These are phyloP conservation scores for Tetramorium parvispinum DNA, from an alignment of 1,140 invertebrate genomes.

Conservation along the genomic window DNA sequence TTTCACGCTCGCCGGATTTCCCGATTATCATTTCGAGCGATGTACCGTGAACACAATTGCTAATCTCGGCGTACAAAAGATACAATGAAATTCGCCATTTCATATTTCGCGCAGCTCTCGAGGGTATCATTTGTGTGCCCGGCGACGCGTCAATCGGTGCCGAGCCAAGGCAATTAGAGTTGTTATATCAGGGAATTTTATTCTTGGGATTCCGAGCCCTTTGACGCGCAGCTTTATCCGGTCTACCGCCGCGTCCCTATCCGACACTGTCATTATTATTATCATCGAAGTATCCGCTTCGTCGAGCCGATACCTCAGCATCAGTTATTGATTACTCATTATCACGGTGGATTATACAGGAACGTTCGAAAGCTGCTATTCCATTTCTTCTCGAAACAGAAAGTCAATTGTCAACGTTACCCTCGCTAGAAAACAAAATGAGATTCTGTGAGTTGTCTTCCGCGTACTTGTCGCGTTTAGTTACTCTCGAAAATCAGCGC, in stretches of 20 bases:
- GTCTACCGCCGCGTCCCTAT: background rate
- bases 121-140: background rate
- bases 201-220: background rate
- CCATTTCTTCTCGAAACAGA: constrained; percentile 2
- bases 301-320: constrained; percentile 36
- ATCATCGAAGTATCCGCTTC: constrained; percentile 15
- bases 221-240: background rate
- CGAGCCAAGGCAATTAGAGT: background rate
- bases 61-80: background rate
- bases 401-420: background rate
- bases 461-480: background rate
- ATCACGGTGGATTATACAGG: constrained; percentile 40
- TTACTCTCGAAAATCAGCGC: background rate
- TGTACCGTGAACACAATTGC: background rate
- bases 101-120: background rate
- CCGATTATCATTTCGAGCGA: background rate
- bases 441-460: background rate
- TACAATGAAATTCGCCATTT: background rate
- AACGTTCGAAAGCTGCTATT: background rate
- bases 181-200: background rate
- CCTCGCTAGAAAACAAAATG: background rate
- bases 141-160: background rate
- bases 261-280: constrained; percentile 28
- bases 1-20: background rate
- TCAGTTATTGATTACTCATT: constrained; percentile 54